Conservation (phyloP, 92 coral and sea anemone genomes). For the Palythoa grandiflora region DNA sequence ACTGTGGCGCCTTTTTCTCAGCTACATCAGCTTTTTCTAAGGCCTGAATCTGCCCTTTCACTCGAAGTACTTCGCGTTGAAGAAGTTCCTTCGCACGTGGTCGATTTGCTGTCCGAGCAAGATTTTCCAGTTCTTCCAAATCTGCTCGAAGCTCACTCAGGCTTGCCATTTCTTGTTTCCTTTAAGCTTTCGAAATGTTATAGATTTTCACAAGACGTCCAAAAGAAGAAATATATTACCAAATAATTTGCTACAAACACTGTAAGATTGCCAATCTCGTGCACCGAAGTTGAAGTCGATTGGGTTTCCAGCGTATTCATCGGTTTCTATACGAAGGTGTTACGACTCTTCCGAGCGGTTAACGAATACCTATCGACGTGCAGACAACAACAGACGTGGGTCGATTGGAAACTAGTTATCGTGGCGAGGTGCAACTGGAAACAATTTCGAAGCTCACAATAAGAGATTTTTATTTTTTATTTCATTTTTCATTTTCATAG, state of each 20-base stretch:
- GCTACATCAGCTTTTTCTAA: conserved; percentile 23
- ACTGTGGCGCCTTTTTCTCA: neutral
- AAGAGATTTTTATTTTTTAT: conserved; percentile 15
- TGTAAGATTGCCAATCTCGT: neutral
- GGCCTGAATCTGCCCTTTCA: conserved; percentile 66
- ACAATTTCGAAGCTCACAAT: neutral
- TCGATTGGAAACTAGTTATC: conserved; percentile 37
- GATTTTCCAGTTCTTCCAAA: conserved; percentile 68
- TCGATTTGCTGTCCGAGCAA: conserved; percentile 65
- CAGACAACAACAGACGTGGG: neutral
- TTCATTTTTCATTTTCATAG: conserved; percentile 36
- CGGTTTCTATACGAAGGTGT: neutral
- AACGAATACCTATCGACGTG: conserved; percentile 6
- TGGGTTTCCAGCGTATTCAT: too few species aligned
- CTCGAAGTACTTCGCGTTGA: conserved; percentile 71
- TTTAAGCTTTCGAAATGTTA: neutral
- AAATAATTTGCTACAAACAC: too few species aligned
- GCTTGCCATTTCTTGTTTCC: conserved; percentile 62
- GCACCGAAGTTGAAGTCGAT: too few species aligned
- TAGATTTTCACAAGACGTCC: neutral
- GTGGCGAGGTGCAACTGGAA: neutral
- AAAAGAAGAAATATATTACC: neutral
- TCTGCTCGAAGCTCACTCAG: conserved; percentile 59
- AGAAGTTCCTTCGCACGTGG: conserved; percentile 80
- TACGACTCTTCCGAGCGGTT: neutral